A percentile compares a stretch with the other conserved stretches of the same genome.
phyloP scores from a whole-genome alignment of 2,113 vertebrate species.

The Tragelaphus scriptus region DNA sequence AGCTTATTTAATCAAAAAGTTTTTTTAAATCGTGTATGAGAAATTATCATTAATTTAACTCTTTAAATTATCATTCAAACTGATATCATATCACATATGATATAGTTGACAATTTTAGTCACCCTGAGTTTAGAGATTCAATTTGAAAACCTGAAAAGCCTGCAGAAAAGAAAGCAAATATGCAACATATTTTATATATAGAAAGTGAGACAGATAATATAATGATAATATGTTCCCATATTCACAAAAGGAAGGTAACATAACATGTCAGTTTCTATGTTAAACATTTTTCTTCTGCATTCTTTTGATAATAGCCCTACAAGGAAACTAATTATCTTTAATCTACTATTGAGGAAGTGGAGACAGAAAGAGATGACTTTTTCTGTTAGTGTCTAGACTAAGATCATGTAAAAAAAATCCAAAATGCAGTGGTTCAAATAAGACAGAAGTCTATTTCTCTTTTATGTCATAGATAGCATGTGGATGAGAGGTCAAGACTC shows the following conservation, averaged over 20 bases:
- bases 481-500: background rate
- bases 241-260: background rate
- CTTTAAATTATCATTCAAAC: background rate
- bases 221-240: background rate
- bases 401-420: background rate
- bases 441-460: background rate
- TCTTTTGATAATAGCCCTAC: background rate
- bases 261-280: background rate
- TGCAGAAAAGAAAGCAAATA: background rate
- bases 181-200: background rate
- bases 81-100: background rate
- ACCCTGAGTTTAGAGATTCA: background rate
- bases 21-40: background rate
- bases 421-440: background rate
- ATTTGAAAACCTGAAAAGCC: background rate
- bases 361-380: background rate
- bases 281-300: background rate
- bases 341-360: background rate
- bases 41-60: background rate
- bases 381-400: background rate
- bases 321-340: background rate
- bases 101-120: background rate
- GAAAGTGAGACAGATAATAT: background rate
- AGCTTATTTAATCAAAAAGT: background rate
- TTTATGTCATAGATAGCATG: background rate